A percentile compares a stretch with the other conserved stretches of the same genome.
Evolutionary conservation across 2,113 vertebrate species (phyloP).

Genomic region (Microtus ochrogaster): DNA sequence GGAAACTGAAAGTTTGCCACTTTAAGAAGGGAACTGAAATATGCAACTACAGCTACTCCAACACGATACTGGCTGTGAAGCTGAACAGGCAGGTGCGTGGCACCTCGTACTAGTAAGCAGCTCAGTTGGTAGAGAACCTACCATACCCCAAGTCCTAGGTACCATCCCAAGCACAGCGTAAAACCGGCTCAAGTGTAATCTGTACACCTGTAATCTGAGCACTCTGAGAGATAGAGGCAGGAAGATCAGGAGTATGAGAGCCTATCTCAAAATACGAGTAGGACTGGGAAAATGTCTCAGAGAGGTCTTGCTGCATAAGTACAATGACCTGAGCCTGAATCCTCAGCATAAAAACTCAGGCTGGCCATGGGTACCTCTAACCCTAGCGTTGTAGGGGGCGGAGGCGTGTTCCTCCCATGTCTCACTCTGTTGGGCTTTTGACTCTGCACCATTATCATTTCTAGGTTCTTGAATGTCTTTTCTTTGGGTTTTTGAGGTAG

Average conservation of each 20-base stretch:
- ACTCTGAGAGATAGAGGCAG: neutral
- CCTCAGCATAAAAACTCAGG: neutral
- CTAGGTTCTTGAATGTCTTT: neutral
- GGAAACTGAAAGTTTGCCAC: constrained; percentile 99
- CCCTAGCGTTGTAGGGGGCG: neutral
- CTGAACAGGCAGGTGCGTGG: constrained; percentile 96
- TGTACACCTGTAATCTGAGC: neutral
- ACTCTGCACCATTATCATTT: neutral
- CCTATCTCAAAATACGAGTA: neutral
- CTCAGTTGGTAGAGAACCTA: neutral
- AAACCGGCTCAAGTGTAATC: neutral
- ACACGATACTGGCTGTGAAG: constrained; percentile 98
- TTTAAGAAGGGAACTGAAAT: constrained; percentile 99
- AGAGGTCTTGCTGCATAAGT: neutral
- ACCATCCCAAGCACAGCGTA: neutral
- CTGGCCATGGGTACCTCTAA: neutral
- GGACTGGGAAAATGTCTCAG: neutral
- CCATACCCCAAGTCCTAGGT: neutral
- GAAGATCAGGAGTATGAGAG: neutral
- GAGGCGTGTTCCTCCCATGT: neutral
- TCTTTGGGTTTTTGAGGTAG: neutral
- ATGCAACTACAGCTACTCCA: constrained; percentile 99
- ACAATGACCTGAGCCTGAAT: neutral
- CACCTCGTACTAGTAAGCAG: neutral
- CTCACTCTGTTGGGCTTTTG: neutral